phyloP scores from a whole-genome alignment of 2,113 vertebrate genomes.

The Pseudolaguvia tuberculata region DNA sequence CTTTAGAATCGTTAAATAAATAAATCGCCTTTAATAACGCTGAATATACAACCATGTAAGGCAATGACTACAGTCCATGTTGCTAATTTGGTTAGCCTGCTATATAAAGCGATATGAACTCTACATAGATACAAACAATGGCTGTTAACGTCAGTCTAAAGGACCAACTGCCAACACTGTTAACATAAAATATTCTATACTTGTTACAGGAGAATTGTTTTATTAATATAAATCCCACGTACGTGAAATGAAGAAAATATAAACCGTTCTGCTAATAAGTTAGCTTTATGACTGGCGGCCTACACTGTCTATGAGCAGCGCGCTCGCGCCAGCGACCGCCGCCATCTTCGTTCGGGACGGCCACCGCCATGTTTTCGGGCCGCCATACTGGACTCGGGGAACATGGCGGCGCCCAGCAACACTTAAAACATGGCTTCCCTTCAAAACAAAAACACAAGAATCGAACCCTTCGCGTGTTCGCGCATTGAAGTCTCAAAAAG shows the following conservation, averaged over 20 bases:
- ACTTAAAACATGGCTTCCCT: conserved; percentile 97
- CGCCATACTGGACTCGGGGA: conserved; percentile 96
- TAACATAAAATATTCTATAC: not conserved
- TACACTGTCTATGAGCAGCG: conserved; percentile 53
- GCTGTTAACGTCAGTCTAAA: not conserved
- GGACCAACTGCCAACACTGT: not conserved
- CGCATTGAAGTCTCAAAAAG: conserved; percentile 32
- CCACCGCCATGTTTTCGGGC: conserved; percentile 86
- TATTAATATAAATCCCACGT: not conserved
- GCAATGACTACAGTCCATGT: not conserved
- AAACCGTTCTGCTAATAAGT: not conserved
- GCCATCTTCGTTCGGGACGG: conserved; percentile 75
- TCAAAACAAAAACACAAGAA: conserved; percentile 90
- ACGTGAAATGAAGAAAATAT: too few relatives aligned
- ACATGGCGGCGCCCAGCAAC: conserved; percentile 99
- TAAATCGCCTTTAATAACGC: not conserved
- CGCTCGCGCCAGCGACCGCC: conserved; percentile 59
- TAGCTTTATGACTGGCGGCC: conserved; percentile 4
- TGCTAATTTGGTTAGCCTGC: conserved; percentile 7
- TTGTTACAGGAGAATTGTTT: not conserved
- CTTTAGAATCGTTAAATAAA: not conserved
- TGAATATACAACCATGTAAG: not conserved
- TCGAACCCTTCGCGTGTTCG: conserved; percentile 5
- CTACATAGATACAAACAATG: not conserved
- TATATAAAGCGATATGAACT: not conserved